Conservation (phyloP, 2,797 vertebrate genomes). For the Sebastes minor region DNA sequence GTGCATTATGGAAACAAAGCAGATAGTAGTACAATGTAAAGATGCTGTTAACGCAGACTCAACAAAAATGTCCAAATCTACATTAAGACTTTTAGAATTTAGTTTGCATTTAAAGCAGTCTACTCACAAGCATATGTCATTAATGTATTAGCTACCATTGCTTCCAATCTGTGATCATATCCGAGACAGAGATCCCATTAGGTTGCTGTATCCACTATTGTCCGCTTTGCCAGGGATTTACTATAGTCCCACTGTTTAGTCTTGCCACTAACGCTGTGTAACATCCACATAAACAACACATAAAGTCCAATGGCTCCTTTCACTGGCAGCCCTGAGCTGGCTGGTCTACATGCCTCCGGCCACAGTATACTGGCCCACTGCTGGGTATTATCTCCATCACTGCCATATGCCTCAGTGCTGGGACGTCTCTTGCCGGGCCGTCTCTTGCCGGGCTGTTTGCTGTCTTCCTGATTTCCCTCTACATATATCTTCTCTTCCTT, state of each 20-base stretch:
- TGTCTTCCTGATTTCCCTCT: constrained; percentile 6
- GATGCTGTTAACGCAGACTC: neutral
- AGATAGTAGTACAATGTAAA: neutral
- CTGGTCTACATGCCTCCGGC: constrained; percentile 29
- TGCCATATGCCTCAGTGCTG: constrained; percentile 49
- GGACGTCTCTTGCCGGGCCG: neutral
- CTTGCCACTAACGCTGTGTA: constrained; percentile 7
- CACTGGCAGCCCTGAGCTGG: constrained; percentile 21
- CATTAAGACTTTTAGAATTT: neutral
- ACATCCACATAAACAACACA: constrained; percentile 46
- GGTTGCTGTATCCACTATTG: neutral
- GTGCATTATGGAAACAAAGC: neutral
- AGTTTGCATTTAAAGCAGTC: neutral
- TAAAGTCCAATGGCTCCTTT: constrained; percentile 29
- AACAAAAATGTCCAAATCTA: neutral
- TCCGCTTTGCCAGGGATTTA: constrained; percentile 1
- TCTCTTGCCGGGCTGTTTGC: constrained; percentile 12
- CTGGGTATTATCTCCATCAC: constrained; percentile 46
- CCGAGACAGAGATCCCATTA: neutral
- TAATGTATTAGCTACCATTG: neutral
- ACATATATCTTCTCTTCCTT: neutral
- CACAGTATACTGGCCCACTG: constrained; percentile 15
- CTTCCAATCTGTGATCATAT: neutral
- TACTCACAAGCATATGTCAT: neutral
- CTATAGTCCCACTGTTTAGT: constrained; percentile 8